These are phyloP conservation scores for Fistularia tabacaria DNA, from an alignment of 2,797 vertebrate species.

Conservation along the genomic window DNA sequence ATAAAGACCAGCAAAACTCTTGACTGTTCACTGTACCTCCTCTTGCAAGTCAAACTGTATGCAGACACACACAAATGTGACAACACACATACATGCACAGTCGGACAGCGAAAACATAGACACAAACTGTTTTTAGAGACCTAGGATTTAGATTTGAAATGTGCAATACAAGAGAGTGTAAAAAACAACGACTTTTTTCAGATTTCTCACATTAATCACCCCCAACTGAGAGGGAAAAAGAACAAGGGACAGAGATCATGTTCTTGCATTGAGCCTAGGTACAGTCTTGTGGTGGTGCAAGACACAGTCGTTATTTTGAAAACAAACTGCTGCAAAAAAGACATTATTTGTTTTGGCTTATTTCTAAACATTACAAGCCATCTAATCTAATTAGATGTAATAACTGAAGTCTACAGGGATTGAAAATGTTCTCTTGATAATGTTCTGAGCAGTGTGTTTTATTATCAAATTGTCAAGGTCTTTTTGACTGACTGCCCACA, in stretches of 20 bases:
- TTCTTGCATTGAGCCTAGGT: slow-evolving; percentile 4
- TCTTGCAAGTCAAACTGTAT: slow-evolving; percentile 26
- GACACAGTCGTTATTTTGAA: no score
- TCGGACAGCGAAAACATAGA: neutral
- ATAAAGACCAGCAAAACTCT: slow-evolving; percentile 67
- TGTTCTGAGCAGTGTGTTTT: slow-evolving; percentile 12
- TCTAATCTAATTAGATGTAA: slow-evolving; percentile 1
- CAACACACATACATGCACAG: slow-evolving; percentile 11
- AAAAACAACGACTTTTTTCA: slow-evolving; percentile 54
- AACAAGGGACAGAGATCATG: slow-evolving; percentile 53
- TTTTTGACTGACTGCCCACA: slow-evolving; percentile 11
- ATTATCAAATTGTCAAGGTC: slow-evolving; percentile 36
- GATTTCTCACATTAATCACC: slow-evolving; percentile 65
- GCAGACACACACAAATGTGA: slow-evolving; percentile 12
- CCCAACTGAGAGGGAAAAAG: slow-evolving; percentile 49
- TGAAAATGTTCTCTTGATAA: slow-evolving; percentile 20
- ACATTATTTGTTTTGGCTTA: no score
- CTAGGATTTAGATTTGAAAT: slow-evolving; percentile 60
- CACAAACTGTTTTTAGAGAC: slow-evolving; percentile 16
- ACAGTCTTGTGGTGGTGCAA: no score
- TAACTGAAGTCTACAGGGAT: slow-evolving; percentile 1
- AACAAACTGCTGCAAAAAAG: no score
- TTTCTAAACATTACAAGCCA: no score
- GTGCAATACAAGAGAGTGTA: slow-evolving; percentile 40
- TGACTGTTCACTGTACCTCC: slow-evolving; percentile 68